Evolutionary conservation across 53 echinoderm and acorn worm species (phyloP).

Genomic region (Crossaster papposus): DNA sequence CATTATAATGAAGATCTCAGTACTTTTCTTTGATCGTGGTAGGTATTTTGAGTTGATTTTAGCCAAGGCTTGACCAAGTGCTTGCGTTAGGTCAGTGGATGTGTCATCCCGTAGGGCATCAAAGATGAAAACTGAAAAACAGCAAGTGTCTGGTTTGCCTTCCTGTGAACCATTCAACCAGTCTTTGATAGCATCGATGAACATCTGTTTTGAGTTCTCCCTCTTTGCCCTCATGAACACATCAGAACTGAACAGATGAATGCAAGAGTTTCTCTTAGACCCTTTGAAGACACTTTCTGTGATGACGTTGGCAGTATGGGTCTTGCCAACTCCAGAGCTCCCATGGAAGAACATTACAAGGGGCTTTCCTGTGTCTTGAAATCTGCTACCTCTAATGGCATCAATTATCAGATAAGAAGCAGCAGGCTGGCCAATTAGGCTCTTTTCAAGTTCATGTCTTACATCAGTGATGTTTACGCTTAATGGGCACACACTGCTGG

Average conservation of each 20-base stretch:
- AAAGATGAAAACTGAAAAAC: constrained; percentile 59
- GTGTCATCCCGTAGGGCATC: constrained; percentile 71
- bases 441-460: constrained; percentile 39
- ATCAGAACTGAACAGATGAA: constrained; percentile 65
- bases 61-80: constrained; percentile 37
- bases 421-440: constrained; percentile 76
- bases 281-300: constrained; percentile 52
- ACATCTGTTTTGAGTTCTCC: neutral
- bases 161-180: constrained; percentile 29
- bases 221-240: constrained; percentile 17
- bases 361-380: constrained; percentile 23
- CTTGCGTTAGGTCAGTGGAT: constrained; percentile 51
- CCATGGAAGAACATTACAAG: constrained; percentile 88
- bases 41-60: neutral
- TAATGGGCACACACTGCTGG: constrained; percentile 11
- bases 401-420: constrained; percentile 55
- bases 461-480: constrained; percentile 41
- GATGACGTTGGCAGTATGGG: constrained; percentile 71
- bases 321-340: constrained; percentile 87
- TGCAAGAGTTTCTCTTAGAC: constrained; percentile 39
- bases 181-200: constrained; percentile 2
- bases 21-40: neutral
- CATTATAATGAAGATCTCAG: constrained; percentile 24
- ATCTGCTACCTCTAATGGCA: constrained; percentile 33
- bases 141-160: constrained; percentile 14